Base-by-base conservation (phyloP, 2,888 invertebrate species). In the Rhogogaster chlorosoma region DNA sequence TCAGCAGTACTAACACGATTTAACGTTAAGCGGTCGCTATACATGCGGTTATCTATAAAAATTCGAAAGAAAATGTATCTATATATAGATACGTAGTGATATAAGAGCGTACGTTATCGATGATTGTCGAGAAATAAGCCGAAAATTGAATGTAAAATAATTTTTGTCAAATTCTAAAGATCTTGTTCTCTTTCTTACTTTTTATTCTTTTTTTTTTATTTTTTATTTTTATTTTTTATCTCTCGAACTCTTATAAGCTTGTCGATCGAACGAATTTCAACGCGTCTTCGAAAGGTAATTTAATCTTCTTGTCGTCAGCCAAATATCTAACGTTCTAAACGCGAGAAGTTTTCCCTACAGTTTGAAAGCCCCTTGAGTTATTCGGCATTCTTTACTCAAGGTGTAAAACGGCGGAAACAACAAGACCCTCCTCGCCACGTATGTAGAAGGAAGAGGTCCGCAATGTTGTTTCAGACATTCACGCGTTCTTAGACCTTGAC, bases 231-330 rank as follows among this genome's bases (percentile, higher is more conserved):
- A 1, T 38, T 26, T n/a, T 42, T 22, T 42, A 2, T 32, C 12
- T 26, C 29, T 10, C 4, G 29, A 73, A 73, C 38, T 73, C 38
- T 42, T n/a, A n/a, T 15, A 26, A 77, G 77, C 18, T 77, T 53
- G 49, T 32, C 77, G 77, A 77, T 77, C 77, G 77, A 77, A 77
- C 77, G 77, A 61, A 49, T 80, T 80, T 77, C 77, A 45, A 29
- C 61, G 80, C 29, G 9, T 61, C 78, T 32, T 38, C 1, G 61
- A 36, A 57, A 26, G 22, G 57, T 80, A 80, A 80, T 80, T 80
- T 61, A 80, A 80, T 80, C 78, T 61, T 80, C 61, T 57, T 61
- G 78, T 80, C 78, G 61, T 61, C 61, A 61, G 78, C 49, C 77
- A 49, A 77, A 77, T 77, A 77, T 77, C 77, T 77, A n/a, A 53